A percentile compares a stretch with the other conserved stretches of the same genome.
Conservation (phyloP, 2,888 invertebrate species). For the Eurytoma adleriae region DNA sequence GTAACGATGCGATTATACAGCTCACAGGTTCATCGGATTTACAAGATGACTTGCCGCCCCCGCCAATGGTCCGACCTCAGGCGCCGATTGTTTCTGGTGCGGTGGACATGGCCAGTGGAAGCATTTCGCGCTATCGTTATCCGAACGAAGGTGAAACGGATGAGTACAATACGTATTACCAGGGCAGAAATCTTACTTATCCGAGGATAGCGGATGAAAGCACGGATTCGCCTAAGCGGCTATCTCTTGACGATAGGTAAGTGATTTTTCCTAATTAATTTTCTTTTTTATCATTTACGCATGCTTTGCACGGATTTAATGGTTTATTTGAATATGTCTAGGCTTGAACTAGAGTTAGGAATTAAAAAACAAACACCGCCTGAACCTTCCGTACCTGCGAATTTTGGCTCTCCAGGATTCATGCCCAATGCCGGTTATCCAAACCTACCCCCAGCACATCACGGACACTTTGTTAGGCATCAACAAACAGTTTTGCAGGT, state of each 20-base stretch:
- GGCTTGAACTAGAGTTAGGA: constrained; percentile 79
- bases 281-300: not conserved
- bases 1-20: constrained; percentile 72
- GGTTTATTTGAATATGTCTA: constrained; percentile 50
- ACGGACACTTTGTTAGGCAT: constrained; percentile 65
- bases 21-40: constrained; percentile 60
- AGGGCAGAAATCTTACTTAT: constrained; percentile 72
- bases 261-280: not conserved
- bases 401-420: constrained; percentile 41
- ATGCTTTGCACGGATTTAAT: not conserved
- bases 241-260: constrained; percentile 79
- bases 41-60: constrained; percentile 49
- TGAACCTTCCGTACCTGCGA: constrained; percentile 59
- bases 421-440: constrained; percentile 43
- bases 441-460: constrained; percentile 63
- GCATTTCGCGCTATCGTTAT: constrained; percentile 53
- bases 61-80: not conserved
- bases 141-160: constrained; percentile 63
- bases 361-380: constrained; percentile 73
- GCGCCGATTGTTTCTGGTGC: constrained; percentile 57
- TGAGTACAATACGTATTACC: constrained; percentile 68
- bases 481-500: constrained; percentile 72
- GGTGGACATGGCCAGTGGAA: constrained; percentile 37
- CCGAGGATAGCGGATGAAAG: constrained; percentile 72
- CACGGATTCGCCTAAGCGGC: constrained; percentile 78